Evolutionary conservation across 2,113 vertebrate genomes (phyloP).

Genomic region (Bungarus multicinctus): DNA sequence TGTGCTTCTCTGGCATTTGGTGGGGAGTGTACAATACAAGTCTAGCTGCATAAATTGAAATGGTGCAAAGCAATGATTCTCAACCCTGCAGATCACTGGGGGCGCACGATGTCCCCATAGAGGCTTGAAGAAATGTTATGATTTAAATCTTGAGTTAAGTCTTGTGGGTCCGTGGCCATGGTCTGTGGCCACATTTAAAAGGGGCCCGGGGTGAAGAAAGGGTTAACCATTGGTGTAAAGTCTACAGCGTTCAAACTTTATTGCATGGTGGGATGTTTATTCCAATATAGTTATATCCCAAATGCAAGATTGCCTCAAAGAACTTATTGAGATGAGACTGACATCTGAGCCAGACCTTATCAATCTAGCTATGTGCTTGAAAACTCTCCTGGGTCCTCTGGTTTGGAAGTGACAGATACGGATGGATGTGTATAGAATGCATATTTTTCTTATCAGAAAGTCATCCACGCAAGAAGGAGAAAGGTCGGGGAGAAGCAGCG

Average conservation of each 20-base stretch:
- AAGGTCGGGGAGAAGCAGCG: constrained; percentile 63
- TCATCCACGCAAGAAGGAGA: constrained; percentile 63
- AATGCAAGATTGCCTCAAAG: neutral
- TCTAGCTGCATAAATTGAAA: neutral
- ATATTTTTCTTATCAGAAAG: constrained; percentile 54
- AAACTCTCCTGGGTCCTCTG: neutral
- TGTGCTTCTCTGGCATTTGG: neutral
- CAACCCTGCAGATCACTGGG: neutral
- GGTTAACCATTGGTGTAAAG: neutral
- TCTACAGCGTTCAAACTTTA: neutral
- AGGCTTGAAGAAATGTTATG: neutral
- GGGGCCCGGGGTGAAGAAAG: neutral
- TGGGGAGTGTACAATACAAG: neutral
- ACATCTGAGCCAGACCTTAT: neutral
- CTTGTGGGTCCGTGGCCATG: neutral
- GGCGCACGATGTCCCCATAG: neutral
- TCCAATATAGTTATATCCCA: neutral
- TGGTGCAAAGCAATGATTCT: neutral
- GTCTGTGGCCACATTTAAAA: neutral
- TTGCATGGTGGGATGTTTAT: neutral
- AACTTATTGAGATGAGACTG: neutral
- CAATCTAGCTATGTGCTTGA: neutral
- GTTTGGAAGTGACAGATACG: neutral
- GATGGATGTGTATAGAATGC: neutral
- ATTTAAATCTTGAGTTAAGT: neutral